Conservation (phyloP, 2,888 invertebrate genomes). For the Schizotus pectinicornis region DNA sequence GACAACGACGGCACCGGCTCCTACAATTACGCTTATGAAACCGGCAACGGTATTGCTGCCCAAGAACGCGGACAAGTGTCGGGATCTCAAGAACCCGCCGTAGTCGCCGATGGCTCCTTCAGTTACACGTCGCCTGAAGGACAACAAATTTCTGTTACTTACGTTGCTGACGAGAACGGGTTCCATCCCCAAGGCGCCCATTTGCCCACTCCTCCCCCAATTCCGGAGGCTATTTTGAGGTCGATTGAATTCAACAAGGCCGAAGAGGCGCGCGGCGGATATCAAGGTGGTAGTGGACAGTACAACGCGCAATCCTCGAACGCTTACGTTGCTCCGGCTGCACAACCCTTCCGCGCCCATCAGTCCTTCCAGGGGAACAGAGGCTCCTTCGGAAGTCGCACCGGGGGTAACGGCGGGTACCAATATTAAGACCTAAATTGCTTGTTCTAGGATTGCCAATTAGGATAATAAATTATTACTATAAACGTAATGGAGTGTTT, state of each 20-base stretch:
- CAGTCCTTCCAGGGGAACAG: conserved; percentile 37
- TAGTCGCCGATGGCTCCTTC: conserved; percentile 38
- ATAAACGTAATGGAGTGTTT: too few species aligned
- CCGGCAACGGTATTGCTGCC: conserved; percentile 38
- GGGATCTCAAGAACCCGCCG: conserved; percentile 27
- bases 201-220: conserved; percentile 14
- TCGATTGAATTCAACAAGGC: conserved; percentile 39
- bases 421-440: too few species aligned
- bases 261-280: conserved; percentile 38
- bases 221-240: conserved; percentile 13
- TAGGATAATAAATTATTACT: too few species aligned
- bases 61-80: conserved; percentile 36
- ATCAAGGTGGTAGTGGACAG: conserved; percentile 30
- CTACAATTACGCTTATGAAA: conserved; percentile 42
- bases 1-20: conserved; percentile 40
- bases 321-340: conserved; percentile 5
- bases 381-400: too few species aligned
- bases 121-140: conserved; percentile 49
- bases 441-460: too few species aligned
- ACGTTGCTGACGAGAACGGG: conserved; percentile 19
- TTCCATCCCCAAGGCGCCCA: conserved; percentile 16
- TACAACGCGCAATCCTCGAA: conserved; percentile 9
- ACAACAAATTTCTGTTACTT: conserved; percentile 33
- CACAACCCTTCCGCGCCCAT: conserved; percentile 11
- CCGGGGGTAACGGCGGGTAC: too few species aligned